Percentiles rank a stretch among this genome's conserved stretches.
phyloP scores from a whole-genome alignment of 2,797 vertebrate species.

The Philypnodon macrostomus region DNA sequence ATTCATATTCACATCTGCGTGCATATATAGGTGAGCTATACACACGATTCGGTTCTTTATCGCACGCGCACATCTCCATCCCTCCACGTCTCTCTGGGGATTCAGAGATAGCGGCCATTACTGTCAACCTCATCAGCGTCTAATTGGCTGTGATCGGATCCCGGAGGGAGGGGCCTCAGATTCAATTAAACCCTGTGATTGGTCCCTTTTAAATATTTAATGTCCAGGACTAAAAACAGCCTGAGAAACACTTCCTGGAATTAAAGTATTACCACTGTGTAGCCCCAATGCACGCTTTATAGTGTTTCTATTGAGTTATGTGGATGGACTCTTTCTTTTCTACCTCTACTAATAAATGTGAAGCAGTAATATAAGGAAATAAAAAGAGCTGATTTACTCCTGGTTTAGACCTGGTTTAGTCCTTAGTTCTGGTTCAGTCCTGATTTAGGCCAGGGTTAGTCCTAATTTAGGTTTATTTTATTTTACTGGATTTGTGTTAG shows the following conservation, averaged over 20 bases:
- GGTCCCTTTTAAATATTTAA: conserved; percentile 77
- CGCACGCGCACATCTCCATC: conserved; percentile 17
- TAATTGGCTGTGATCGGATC: conserved; percentile 75
- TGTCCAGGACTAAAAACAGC: conserved; percentile 67
- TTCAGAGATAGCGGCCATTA: conserved; percentile 76
- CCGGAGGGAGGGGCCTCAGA: conserved; percentile 67
- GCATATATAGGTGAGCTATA: conserved; percentile 18
- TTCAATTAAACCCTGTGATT: conserved; percentile 74
- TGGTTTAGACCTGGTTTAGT: too few species aligned
- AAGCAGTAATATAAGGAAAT: too few species aligned
- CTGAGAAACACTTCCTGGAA: conserved; percentile 57
- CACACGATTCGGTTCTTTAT: conserved; percentile 21
- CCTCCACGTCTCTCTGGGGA: conserved; percentile 45
- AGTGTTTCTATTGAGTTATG: not conserved
- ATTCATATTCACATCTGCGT: conserved; percentile 13
- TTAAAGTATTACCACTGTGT: conserved; percentile 22
- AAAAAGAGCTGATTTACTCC: too few species aligned
- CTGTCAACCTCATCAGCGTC: conserved; percentile 74
- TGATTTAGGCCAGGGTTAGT: too few species aligned
- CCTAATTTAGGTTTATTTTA: too few species aligned
- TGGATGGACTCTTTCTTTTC: not conserved
- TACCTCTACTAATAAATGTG: too few species aligned
- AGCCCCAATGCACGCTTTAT: not conserved
- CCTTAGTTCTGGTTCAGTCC: too few species aligned
- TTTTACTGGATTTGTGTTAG: too few species aligned